Evolutionary conservation across 2,113 vertebrate species (phyloP), one percentile per base, ranked within the genome.

Genomic region (Myrmecophaga tridactyla): DNA sequence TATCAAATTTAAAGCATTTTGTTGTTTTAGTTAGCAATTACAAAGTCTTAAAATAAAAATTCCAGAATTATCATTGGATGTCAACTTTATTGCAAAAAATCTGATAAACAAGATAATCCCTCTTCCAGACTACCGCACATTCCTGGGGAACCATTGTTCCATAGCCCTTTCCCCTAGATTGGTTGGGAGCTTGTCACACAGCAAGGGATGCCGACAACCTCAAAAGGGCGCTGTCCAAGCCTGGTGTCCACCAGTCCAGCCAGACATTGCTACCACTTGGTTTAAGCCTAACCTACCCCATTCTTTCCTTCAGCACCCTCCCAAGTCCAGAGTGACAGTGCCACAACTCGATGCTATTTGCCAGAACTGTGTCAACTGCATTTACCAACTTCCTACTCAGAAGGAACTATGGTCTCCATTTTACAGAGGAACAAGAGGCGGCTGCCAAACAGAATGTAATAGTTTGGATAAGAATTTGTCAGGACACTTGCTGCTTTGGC

Each of bases 81-180:
- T 88, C 72, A 88, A 31, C 65, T 94, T 96, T 96, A 96, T 96
- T 97, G 90, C 88, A 85, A 94, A 90, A 94, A 77, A 77, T 56
- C 60, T 84, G 60, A 75, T 95, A 89, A 92, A 96, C 76, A 92
- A 81, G n/a, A 46, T 46, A 73, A 60, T 65, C 8, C 17, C 31
- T 31, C 13, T 2, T 27, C 14, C 34, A 93, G n/a, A 80, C 65
- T 48, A 87, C 17, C 6, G 17, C 53, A 51, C 7, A 21, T 81
- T 48, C 70, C 53, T 10, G 23, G 67, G n/a, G 69, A 48, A 77
- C 23, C 73, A 20, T 69, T 53, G 72, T 67, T 75, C 41, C 67
- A 94, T 43, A 78, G 72, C 18, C 34, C 73, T 29, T 92, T 89
- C 78, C 65, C 83, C 87, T 67, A 36, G 65, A 85, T 78, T 62